Evolutionary conservation across 2,888 invertebrate species (phyloP), one percentile per base, ranked within the genome.

Genomic region (Neoitamus cyanurus): DNA sequence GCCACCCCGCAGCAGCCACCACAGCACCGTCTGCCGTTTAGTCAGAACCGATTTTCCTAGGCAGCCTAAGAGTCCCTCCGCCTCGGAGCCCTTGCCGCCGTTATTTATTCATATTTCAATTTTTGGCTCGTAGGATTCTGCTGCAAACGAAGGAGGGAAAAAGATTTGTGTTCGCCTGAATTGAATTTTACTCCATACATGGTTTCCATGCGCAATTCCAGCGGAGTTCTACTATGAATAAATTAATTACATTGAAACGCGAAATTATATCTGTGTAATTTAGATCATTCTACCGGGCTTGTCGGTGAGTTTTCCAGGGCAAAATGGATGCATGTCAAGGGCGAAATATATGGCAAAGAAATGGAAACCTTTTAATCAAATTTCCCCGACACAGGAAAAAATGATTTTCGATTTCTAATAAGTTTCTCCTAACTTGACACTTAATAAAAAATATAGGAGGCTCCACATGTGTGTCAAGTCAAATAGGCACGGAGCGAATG

Each of bases 101-200:
- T 77, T 77, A 77, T 77, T 77, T 77, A 77, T 77, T 77, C 77
- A 77, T 77, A 77, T 77, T 77, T 77, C 77, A 77, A 77, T 77
- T 77, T 46, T 77, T 77, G 37, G 28, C 42, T 58, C 25, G 37
- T 11, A 42, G 25, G 13, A 77, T 42, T 77, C 46, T 25, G 28
- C 42, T 73, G 42, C 13, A 46, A 30, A 77, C 42, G 42, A 11
- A 42, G 42, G 25, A 46, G n/a, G 25, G 20, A 42, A 77, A 75
- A 77, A 46, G 37, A 77, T 77, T 77, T 77, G 42, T 77, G 77
- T 77, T 77, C 46, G 25, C 28, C 11, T 77, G 77, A 77, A 77
- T 77, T 77, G 77, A 77, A 77, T 77, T 77, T 77, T 77, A 77
- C 77, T 6, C 46, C 77, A 46, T 77, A 30, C 15, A 77, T 28